Evolutionary conservation across 2,888 invertebrate genomes (phyloP), one percentile per base, ranked within the genome.

Genomic region (Hipparchia sbordonii): DNA sequence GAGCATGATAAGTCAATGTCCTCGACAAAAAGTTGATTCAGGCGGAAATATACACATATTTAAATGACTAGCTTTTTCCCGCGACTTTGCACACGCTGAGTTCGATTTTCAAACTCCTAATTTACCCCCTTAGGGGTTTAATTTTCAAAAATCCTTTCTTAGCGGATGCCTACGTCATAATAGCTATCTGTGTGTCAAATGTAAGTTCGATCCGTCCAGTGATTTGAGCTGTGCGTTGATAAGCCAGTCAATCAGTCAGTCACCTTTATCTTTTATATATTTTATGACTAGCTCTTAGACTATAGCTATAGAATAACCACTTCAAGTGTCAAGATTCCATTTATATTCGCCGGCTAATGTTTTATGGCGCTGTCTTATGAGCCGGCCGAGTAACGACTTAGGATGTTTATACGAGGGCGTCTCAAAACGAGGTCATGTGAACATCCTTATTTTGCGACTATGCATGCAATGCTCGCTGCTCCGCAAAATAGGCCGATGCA

Each of bases 311-410:
- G 54, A 66, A 70, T 57, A 71, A 67, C 70, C 59, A 71, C 62
- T 67, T 56, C 66, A 71, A 75, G 73, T 73, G 67, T 72, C 68
- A 68, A 70, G 70, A 76, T 73, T 68, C 74, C 72, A 74, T 72
- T 74, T 72, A 72, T 71, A 74, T 74, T 67, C 60, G 61, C 70
- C 48, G 23, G 75, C 67, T 68, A 74, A 74, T 74, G 74, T 74
- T 74, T 68, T 72, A 76, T 74, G 72, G 68, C 46, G 46, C 23
- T 57, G 61, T 60, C 72, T 71, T 71, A 68, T 67, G 68, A 65
- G 61, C 54, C 65, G 63, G 56, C 48, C 68, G 48, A 23, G 67
- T 72, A 67, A 67, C 67, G 75, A 67, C 60, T 48, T 56, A 56
- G 67, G 68, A 62, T 60, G 52, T 74, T 76, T 76, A 74, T 23